Base-by-base conservation (phyloP, 1,140 invertebrate species). In the Pachyrhynchus sulphureomaculatus region DNA sequence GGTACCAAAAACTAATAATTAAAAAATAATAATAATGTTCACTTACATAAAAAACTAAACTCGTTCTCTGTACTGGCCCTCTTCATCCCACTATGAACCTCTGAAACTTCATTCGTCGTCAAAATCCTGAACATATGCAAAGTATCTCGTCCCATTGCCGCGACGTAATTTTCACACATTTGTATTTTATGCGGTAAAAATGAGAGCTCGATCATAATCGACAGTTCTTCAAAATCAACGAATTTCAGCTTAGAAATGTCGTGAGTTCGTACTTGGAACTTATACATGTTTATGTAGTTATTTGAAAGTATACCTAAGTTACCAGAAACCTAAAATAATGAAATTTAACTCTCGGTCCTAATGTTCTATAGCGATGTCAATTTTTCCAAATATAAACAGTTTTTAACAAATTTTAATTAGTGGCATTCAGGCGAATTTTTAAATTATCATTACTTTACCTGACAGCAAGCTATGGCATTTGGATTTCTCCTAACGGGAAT, bases 231-330 rank as follows among this genome's bases (percentile, higher is more conserved):
- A 72, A 88, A 87, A 68, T 88, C 86, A 44, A 86, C 77, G 62
- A 86, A 88, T 59, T 80, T 83, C 34, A 83, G 72, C 64, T 82
- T 83, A 4, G 85, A 86, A 33, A 83, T 79, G 59, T 85, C 84
- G 65, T 87, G 85, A 0, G 80, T 83, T 64, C 84, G 82, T 1
- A 83, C 72, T 62, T 81, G 81, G 51, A 85, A 84, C 63, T 81
- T 79, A 57, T 84, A 84, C 10, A 88, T 64, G 37, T 80, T 79
- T 2, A 86, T 75, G 3, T 71, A 78, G 26, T 75, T 79, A 2
- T 80, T 79, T 5, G 78, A 77, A 4, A 81, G 79, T 20, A 87
- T 79, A 15, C 86, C 67, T 9, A 88, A 66, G 64, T 86, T 86
- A 0, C 85, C 86, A 5, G 84, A 81, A 42, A 75, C 69, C 76